Conservation (phyloP, 2,113 vertebrate genomes). For the Mesembrinibis cayennensis region DNA sequence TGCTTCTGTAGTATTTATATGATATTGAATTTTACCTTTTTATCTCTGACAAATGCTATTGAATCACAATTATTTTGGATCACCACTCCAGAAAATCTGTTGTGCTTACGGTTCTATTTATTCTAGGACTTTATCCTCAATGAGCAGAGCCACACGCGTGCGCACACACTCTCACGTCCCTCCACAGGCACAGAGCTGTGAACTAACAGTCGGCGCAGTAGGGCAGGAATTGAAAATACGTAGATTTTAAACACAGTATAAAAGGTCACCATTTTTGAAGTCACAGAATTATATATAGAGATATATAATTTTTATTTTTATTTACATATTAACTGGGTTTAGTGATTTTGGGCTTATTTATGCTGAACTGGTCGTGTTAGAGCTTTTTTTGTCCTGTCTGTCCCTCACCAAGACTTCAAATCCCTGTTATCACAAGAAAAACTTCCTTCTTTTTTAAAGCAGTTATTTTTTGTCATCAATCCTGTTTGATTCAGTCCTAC, state of each 20-base stretch:
- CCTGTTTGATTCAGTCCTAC: constrained; percentile 33
- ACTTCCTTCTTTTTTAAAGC: background rate
- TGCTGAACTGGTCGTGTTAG: background rate
- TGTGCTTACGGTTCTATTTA: background rate
- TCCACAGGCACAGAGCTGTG: background rate
- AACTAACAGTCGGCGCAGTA: background rate
- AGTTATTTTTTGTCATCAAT: constrained; percentile 25
- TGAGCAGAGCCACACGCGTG: fast-evolving
- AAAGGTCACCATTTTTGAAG: background rate
- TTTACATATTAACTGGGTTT: background rate
- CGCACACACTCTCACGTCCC: too few relatives aligned
- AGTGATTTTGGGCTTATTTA: background rate
- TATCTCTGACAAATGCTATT: background rate
- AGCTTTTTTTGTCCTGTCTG: background rate
- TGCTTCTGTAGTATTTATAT: background rate
- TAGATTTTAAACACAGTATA: background rate
- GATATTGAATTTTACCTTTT: background rate
- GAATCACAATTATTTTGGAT: background rate
- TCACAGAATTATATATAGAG: background rate
- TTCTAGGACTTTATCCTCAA: background rate
- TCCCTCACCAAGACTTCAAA: background rate
- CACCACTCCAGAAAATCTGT: background rate
- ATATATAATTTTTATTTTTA: background rate
- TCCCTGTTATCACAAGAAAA: background rate
- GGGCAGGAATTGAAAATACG: background rate